These are phyloP conservation scores for Drosophila lowei DNA, from an alignment of 1,140 invertebrate genomes.

Conservation along the genomic window DNA sequence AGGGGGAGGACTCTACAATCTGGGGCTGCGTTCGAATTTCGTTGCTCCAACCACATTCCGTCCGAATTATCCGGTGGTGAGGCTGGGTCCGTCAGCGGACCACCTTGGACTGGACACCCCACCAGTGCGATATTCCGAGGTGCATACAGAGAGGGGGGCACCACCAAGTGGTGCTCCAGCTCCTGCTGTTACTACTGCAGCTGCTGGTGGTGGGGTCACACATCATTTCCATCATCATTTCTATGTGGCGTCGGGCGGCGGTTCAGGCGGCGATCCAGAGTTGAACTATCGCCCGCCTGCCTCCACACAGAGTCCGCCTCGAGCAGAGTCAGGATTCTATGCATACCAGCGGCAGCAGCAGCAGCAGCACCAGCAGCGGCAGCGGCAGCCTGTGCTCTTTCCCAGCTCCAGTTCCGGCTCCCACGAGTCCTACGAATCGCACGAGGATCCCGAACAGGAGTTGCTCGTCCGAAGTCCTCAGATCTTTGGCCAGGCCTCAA, in stretches of 20 bases:
- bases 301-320: slow-evolving; percentile 6
- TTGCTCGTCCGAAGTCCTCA: slow-evolving; percentile 42
- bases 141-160: background rate
- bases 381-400: slow-evolving; percentile 41
- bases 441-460: slow-evolving; percentile 48
- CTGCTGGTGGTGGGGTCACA: slow-evolving; percentile 42
- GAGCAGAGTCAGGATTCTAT: slow-evolving; percentile 4
- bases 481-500: slow-evolving; percentile 47
- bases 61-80: slow-evolving; percentile 61
- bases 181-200: background rate
- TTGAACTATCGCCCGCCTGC: slow-evolving; percentile 15
- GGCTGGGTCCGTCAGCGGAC: slow-evolving; percentile 25
- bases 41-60: slow-evolving; percentile 71
- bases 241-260: slow-evolving; percentile 65
- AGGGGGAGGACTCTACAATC: slow-evolving; percentile 39
- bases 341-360: slow-evolving; percentile 5
- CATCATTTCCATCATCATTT: slow-evolving; percentile 83
- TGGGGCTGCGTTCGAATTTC: slow-evolving; percentile 51
- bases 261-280: slow-evolving; percentile 10
- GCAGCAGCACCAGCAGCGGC: background rate
- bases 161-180: background rate
- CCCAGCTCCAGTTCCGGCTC: slow-evolving; percentile 41
- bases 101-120: slow-evolving; percentile 42
- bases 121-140: background rate
- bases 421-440: slow-evolving; percentile 36